Evolutionary conservation across 2,888 invertebrate species (phyloP).

Genomic region (Metallyticus violacea): DNA sequence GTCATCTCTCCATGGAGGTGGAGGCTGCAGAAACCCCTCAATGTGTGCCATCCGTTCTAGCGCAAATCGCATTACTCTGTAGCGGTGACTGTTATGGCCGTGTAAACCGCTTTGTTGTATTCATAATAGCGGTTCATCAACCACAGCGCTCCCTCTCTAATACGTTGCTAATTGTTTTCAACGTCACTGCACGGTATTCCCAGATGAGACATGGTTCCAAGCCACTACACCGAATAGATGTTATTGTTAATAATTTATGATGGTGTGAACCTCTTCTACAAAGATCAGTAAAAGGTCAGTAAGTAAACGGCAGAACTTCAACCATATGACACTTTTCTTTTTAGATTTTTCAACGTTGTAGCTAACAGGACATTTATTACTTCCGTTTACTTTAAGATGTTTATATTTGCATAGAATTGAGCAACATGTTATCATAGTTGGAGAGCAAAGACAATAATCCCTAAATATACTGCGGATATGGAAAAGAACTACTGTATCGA

Average conservation of each 20-base stretch:
- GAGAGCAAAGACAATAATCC: no score
- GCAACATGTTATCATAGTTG: no score
- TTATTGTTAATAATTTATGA: not conserved
- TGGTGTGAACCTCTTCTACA: not conserved
- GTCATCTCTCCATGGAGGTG: not conserved
- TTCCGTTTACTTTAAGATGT: no score
- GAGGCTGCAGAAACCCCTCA: not conserved
- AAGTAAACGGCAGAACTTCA: no score
- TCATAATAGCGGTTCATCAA: not conserved
- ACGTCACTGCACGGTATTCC: not conserved
- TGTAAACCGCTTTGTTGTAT: not conserved
- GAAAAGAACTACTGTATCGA: no score
- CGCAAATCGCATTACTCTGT: not conserved
- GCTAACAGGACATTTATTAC: no score
- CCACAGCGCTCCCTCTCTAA: not conserved
- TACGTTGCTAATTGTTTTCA: not conserved
- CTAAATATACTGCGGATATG: no score
- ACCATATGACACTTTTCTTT: no score
- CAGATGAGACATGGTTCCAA: not conserved
- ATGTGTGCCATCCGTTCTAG: not conserved
- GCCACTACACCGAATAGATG: not conserved
- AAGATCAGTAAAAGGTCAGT: no score
- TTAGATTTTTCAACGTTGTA: no score
- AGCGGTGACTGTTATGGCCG: not conserved
- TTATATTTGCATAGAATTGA: no score